Base-by-base conservation (phyloP, 1,140 invertebrate genomes). In the Heterodera schachtii region DNA sequence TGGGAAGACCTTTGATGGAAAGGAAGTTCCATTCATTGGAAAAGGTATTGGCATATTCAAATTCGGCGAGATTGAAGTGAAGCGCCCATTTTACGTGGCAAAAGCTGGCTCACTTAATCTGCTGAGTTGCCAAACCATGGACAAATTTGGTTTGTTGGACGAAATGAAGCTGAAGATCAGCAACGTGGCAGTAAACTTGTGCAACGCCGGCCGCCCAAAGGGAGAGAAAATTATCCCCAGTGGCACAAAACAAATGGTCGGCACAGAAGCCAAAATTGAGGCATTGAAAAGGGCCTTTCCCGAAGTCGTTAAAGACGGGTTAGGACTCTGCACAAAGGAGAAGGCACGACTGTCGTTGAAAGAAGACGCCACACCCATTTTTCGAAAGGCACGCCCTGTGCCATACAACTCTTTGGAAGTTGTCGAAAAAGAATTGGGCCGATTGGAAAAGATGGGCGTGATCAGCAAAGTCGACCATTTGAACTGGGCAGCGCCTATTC, bases 301-400 rank as follows among this genome's bases (percentile, higher is more conserved):
- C 5, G 78, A 81, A 2, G 41, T 81, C 3, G 83, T 81, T 81
- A 41, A 9, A 8, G 19, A 44, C 1, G 60, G 70, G 11, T 64
- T 82, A 31, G 81, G 81, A 9, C 13, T 46, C 19, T 82, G 80
- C 44, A 82, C 47, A 5, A 86, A 83, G 47, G 57, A 69, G 71
- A 70, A 64, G 21, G 86, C 75, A 7, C 21, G 73, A 49, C 74
- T 86, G 3, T 4, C 80, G 21, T 66, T 86, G 5, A 84, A 87
- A 49, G 8, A 47, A 8, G 75, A 74, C 21, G 79, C 75, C 3
- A 52, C 19, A 31, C 77, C 86, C 6, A 66, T 82, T 3, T 84
- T 81, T 73, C 21, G 44, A 57, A 83, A 84, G 77, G 78, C 86
- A 5, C 44, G 88, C 46, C 84, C 84, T 73, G 78, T 11, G n/a